Base-by-base conservation (phyloP, 2,797 vertebrate genomes). In the Channallabes apus region DNA sequence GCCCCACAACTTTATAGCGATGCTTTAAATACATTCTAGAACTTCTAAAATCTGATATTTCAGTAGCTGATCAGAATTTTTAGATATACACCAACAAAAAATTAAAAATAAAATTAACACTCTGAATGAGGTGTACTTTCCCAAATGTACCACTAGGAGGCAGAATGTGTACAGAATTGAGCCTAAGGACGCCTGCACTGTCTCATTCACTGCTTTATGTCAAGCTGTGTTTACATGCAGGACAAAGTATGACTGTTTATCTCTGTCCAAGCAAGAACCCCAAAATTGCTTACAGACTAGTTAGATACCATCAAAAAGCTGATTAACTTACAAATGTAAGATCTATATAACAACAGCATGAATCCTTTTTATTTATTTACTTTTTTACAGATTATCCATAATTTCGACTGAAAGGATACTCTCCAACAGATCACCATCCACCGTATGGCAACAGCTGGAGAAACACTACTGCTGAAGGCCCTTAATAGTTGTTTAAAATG, bases 81-180 rank as follows among this genome's bases (percentile, higher is more conserved):
- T 7, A 59, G 15, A 56, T 12, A 51, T 15, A 29, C 35, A 62
- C 15, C 0, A 22, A 80, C 22, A 72, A 46, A 3, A 58, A 27
- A 22, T 35, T 15, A 17, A 27, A 46, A 71, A 35, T 27, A 79
- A 59, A 24, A 41, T 15, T 46, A 69, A n/a, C 11, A 68, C 6
- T 69, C 4, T 27, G 22, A 20, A 38, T 77, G 61, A 82, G n/a
- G 15, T 38, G 65, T 59, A 88, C 58, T 91, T 82, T 54, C 51
- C 11, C 8, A 77, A 2, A 86, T 81, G 1, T 38, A 84, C 93
- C 95, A 95, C 91, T 90, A 93, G 94, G 90, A 76, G 93, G 94
- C 84, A 84, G 56, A 87, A 88, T 67, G n/a, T 61, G 51, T 58
- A 68, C 58, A 87, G 11, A 82, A 79, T 17, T 67, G 22, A 85